Percentiles rank a stretch among this genome's conserved stretches.
Conservation (phyloP, 1,140 invertebrate genomes). For the Pseudomyrmex flavicornis region DNA sequence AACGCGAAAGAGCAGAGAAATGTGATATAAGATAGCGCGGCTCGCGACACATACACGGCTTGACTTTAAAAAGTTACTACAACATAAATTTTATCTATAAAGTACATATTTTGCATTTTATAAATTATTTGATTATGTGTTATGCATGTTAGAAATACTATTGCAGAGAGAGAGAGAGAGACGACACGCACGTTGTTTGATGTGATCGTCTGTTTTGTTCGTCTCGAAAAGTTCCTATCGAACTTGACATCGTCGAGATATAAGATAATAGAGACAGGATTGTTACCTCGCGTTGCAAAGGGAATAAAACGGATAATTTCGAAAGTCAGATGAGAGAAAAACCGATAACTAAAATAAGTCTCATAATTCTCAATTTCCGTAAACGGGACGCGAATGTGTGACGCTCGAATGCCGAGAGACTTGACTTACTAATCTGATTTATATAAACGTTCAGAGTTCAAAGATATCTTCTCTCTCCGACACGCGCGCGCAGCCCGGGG, state of each 20-base stretch:
- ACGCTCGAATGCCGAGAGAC: neutral
- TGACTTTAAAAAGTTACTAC: too few species aligned
- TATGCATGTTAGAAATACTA: too few species aligned
- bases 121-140: too few species aligned
- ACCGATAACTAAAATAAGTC: neutral
- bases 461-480: slow-evolving; percentile 34
- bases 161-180: too few species aligned
- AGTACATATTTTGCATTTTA: too few species aligned
- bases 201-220: too few species aligned
- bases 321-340: neutral
- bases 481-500: neutral
- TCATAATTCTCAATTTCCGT: slow-evolving; percentile 23
- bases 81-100: too few species aligned
- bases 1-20: neutral
- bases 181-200: too few species aligned
- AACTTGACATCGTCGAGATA: too few species aligned
- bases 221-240: too few species aligned
- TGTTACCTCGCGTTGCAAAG: neutral
- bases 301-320: slow-evolving; percentile 3
- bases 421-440: slow-evolving; percentile 48
- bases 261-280: neutral
- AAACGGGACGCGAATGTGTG: neutral
- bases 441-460: slow-evolving; percentile 7
- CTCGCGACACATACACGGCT: too few species aligned
- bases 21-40: neutral